Evolutionary conservation across 2,888 invertebrate species (phyloP).

Genomic region (Argyra leucocephala): DNA sequence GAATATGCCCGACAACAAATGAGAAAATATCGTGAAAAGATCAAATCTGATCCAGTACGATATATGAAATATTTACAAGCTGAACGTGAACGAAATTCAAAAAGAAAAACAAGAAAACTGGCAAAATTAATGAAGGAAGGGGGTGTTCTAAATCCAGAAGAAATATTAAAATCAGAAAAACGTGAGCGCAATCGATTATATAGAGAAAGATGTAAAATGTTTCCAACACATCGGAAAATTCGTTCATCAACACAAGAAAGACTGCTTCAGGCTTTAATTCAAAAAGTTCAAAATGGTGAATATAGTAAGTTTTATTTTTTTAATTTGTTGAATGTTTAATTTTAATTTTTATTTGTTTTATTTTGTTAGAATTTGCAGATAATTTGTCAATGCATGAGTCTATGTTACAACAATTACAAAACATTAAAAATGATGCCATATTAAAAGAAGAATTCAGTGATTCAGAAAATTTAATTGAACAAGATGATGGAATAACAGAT

Average conservation of each 20-base stretch:
- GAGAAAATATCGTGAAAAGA: slow-evolving; percentile 8
- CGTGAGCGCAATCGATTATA: not conserved
- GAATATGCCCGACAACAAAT: slow-evolving; percentile 10
- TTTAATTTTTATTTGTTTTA: not conserved
- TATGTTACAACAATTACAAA: slow-evolving; percentile 3
- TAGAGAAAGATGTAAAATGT: not conserved
- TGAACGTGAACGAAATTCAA: slow-evolving; percentile 1
- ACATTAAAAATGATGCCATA: not conserved
- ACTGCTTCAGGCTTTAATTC: not conserved
- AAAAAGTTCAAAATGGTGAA: not conserved
- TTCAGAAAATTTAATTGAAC: slow-evolving; percentile 2
- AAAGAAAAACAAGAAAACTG: not conserved
- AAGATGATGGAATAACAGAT: not conserved
- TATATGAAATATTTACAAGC: slow-evolving; percentile 9
- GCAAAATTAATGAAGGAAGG: not conserved
- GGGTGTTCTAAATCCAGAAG: not conserved
- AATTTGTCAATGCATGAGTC: not conserved
- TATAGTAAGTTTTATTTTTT: not conserved
- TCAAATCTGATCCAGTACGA: slow-evolving; percentile 4
- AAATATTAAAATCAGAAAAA: slow-evolving; percentile 3
- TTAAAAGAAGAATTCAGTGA: slow-evolving; percentile 1
- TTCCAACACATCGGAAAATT: not conserved
- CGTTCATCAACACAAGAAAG: not conserved
- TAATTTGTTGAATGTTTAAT: not conserved
- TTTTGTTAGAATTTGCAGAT: not conserved